Percentiles rank a stretch among this genome's conserved stretches.
phyloP scores from a whole-genome alignment of 2,797 vertebrate genomes.

The Brotogeris chrysoptera region DNA sequence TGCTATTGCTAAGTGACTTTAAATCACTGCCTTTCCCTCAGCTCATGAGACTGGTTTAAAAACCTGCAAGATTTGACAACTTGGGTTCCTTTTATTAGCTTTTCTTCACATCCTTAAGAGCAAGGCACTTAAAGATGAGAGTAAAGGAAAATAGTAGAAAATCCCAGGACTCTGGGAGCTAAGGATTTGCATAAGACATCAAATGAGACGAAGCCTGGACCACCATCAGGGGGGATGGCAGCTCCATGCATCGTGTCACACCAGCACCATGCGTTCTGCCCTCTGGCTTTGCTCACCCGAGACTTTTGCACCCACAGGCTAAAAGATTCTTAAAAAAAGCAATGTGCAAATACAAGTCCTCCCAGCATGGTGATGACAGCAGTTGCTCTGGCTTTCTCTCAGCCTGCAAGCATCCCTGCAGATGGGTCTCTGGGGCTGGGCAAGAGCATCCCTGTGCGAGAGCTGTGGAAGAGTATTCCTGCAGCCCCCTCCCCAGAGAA shows the following conservation, averaged over 20 bases:
- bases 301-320: constrained; percentile 11
- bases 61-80: background rate
- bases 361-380: accelerated
- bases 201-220: constrained; percentile 37
- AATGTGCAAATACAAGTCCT: background rate
- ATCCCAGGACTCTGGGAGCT: constrained; percentile 26
- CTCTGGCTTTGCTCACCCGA: constrained; percentile 27
- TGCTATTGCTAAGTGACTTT: accelerated
- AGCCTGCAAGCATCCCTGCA: background rate
- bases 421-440: background rate
- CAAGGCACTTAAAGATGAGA: constrained; percentile 9
- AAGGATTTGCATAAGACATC: constrained; percentile 65
- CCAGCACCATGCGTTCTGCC: constrained; percentile 43
- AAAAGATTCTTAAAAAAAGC: constrained; percentile 1
- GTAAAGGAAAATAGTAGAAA: constrained; percentile 46
- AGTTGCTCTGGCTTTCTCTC: background rate
- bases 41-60: background rate
- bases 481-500: background rate
- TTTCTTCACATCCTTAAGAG: background rate
- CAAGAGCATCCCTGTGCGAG: background rate
- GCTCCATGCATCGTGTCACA: background rate
- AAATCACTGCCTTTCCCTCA: background rate
- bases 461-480: background rate
- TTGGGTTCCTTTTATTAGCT: constrained; percentile 29
- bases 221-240: background rate